phyloP scores from a whole-genome alignment of 2,113 vertebrate genomes.

The Crocuta crocuta region DNA sequence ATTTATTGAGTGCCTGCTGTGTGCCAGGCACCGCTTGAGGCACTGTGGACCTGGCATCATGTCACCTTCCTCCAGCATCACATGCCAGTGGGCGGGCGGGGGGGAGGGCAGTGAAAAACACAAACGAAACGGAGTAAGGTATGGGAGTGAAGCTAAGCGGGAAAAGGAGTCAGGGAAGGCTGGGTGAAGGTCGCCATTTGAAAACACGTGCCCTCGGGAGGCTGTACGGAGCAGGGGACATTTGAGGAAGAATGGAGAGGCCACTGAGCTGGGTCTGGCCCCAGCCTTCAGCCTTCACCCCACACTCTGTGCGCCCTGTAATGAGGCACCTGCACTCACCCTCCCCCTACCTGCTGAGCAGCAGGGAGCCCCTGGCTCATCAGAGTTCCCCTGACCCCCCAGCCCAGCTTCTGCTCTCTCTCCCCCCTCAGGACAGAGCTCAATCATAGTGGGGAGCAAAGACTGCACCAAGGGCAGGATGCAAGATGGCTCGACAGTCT shows the following conservation, averaged over 20 bases:
- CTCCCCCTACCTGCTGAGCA: background rate
- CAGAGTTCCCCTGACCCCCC: fast-evolving
- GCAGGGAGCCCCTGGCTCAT: background rate
- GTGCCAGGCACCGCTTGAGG: background rate
- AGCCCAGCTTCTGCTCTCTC: background rate
- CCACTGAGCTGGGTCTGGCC: background rate
- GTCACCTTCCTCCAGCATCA: background rate
- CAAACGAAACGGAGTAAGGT: no score
- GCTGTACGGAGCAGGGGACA: background rate
- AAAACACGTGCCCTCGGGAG: background rate
- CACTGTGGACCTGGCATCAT: background rate
- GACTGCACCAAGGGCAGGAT: background rate
- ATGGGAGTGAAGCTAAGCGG: background rate
- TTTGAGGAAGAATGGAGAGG: background rate
- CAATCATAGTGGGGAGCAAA: background rate
- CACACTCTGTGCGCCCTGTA: background rate
- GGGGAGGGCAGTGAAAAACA: background rate
- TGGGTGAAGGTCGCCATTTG: background rate
- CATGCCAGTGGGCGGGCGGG: no score
- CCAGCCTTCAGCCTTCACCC: no score
- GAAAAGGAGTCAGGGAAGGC: background rate
- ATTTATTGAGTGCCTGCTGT: background rate
- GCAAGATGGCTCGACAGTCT: fast-evolving
- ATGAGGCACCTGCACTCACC: background rate
- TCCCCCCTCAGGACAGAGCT: background rate